A percentile compares a stretch with the other conserved stretches of the same genome.
Evolutionary conservation across 2,888 invertebrate species (phyloP).

Genomic region (Alloscopus bannaensis): DNA sequence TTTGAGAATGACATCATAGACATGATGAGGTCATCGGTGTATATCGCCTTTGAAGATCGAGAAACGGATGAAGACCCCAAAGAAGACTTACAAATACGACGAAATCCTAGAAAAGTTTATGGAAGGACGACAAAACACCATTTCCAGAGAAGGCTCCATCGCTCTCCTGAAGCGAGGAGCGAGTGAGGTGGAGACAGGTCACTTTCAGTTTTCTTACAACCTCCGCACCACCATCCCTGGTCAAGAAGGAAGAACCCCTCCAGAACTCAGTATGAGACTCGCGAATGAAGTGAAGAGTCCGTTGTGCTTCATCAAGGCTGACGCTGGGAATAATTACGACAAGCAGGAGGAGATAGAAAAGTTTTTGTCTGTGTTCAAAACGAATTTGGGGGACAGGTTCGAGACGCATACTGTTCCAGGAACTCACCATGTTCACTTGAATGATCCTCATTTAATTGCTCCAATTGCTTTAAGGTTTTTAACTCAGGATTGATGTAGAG

Average conservation of each 20-base stretch:
- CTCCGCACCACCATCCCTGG: slow-evolving; percentile 60
- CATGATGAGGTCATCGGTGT: slow-evolving; percentile 46
- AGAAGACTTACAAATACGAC: slow-evolving; percentile 60
- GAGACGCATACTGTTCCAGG: slow-evolving; percentile 72
- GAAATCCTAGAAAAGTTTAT: slow-evolving; percentile 66
- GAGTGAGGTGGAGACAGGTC: slow-evolving; percentile 6
- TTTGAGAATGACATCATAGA: slow-evolving; percentile 50
- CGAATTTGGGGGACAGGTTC: slow-evolving; percentile 61
- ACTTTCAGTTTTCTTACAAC: slow-evolving; percentile 57
- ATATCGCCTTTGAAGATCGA: slow-evolving; percentile 62
- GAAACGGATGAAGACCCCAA: slow-evolving; percentile 42
- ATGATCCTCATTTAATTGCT: slow-evolving; percentile 72
- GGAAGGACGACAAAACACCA: slow-evolving; percentile 61
- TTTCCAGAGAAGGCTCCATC: slow-evolving; percentile 67
- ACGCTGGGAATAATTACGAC: slow-evolving; percentile 73
- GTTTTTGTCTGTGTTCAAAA: slow-evolving; percentile 67
- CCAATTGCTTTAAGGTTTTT: slow-evolving; percentile 41
- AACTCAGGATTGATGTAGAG: not conserved
- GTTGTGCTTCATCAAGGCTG: slow-evolving; percentile 74
- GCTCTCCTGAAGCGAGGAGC: slow-evolving; percentile 68
- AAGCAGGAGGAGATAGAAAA: slow-evolving; percentile 66
- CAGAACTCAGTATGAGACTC: slow-evolving; percentile 53
- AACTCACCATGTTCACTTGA: slow-evolving; percentile 74
- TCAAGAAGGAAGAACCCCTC: slow-evolving; percentile 48
- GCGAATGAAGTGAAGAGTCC: slow-evolving; percentile 73